Percentiles rank a stretch among this genome's conserved stretches.
phyloP scores from a whole-genome alignment of 2,797 vertebrate species.

The Scolopax rusticola region DNA sequence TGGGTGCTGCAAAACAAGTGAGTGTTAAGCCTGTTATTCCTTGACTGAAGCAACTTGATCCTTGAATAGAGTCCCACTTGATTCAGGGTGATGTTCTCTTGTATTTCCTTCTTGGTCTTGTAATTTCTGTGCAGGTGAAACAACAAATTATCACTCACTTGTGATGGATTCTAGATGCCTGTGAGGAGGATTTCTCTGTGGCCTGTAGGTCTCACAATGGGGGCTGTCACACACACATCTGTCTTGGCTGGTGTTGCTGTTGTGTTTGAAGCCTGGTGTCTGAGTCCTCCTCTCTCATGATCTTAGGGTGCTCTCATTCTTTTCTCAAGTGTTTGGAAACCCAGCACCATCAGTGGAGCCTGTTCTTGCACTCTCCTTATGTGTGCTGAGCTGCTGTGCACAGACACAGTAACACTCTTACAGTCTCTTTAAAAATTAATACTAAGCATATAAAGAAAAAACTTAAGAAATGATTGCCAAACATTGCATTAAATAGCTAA shows the following conservation, averaged over 20 bases:
- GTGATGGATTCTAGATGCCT: background rate
- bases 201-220: background rate
- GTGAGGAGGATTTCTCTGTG: background rate
- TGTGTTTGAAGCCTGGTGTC: background rate
- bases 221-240: background rate
- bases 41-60: background rate
- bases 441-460: background rate
- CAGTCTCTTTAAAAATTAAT: background rate
- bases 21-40: background rate
- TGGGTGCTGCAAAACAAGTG: background rate
- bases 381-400: background rate
- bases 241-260: background rate
- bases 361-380: background rate
- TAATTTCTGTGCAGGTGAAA: background rate
- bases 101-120: background rate
- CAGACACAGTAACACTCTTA: too few relatives aligned
- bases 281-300: accelerated
- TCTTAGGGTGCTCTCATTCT: background rate
- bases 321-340: background rate
- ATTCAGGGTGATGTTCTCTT: background rate
- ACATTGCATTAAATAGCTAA: background rate
- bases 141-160: background rate
- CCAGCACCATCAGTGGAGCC: background rate
- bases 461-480: background rate
- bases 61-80: background rate